Base-by-base conservation (phyloP, 2,797 vertebrate genomes). In the Crotalus adamanteus region DNA sequence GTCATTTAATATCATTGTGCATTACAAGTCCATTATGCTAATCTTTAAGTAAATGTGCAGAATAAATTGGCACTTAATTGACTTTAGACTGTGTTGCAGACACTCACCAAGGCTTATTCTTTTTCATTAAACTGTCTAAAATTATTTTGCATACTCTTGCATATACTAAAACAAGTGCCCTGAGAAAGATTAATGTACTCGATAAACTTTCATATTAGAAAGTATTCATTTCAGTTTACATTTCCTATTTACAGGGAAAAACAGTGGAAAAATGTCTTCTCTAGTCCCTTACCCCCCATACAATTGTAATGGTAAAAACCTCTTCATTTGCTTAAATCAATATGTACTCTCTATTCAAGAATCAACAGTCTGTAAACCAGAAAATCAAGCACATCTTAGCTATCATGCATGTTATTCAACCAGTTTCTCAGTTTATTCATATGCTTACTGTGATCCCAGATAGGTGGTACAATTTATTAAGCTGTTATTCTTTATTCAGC, bases 1-100 rank as follows among this genome's bases (percentile, higher is more conserved):
- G 12, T 47, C 37, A 83, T 25, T 96, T 96, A 95, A 95, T 56
- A 88, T 90, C 86, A 96, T 94, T 96, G 93, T 91, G 95, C 56
- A 92, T 20, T 90, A 37, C 96, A 95, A 91, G 90, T 94, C 93
- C 60, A 95, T 95, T 95, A 95, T 61, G 55, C 6, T 94, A 93
- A 94, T 73, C 85, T 94, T 93, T 12, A 9, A 91, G 83, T 59
- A 96, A 96, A 95, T 90, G 0, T 89, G 8, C 42, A 93, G 53
- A 78, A 2, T 47, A 95, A 95, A 93, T n/a, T 28, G 37, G 47
- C 90, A 61, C 0, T 93, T 95, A 83, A 31, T 91, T 89, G 3
- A 92, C 28, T 55, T 73, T 18, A 5, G 4, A 93, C 8, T 92
- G 42, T 26, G 5, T 2, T 56, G 87, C 69, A 4, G 87, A 26